Percentiles rank a stretch among this genome's conserved stretches.
phyloP scores from a whole-genome alignment of 2,113 vertebrate genomes.

The Thunnus thynnus region DNA sequence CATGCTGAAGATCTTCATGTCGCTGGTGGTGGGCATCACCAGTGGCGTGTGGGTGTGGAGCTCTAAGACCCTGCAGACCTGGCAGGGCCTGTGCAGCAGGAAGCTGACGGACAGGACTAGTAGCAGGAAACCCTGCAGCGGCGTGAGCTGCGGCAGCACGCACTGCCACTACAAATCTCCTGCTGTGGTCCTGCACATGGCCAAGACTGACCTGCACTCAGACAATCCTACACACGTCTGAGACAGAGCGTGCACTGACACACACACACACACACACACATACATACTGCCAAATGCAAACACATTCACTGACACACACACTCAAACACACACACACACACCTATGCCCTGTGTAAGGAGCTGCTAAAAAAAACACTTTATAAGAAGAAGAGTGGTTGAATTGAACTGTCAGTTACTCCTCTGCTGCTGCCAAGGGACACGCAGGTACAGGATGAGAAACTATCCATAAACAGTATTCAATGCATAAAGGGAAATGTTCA shows the following conservation, averaged over 20 bases:
- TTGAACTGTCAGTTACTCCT: conserved; percentile 58
- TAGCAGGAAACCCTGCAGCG: conserved; percentile 90
- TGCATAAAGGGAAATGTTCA: conserved; percentile 76
- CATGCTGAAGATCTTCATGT: conserved; percentile 99
- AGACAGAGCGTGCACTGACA: conserved; percentile 25
- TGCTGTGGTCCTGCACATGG: conserved; percentile 92
- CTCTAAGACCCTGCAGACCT: conserved; percentile 98
- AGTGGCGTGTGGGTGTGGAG: conserved; percentile 99
- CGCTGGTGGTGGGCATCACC: conserved; percentile 98
- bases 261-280: conserved; percentile 7
- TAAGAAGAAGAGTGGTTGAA: conserved; percentile 52
- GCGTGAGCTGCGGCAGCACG: conserved; percentile 88
- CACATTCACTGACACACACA: conserved; percentile 14
- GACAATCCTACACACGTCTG: conserved; percentile 94
- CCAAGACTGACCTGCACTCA: conserved; percentile 93
- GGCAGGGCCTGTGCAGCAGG: conserved; percentile 95
- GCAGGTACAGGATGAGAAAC: conserved; percentile 61
- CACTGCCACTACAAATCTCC: conserved; percentile 96
- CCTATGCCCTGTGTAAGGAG: conserved; percentile 67
- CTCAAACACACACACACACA: conserved; percentile 27
- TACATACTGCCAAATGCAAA: conserved; percentile 20
- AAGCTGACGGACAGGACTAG: conserved; percentile 91
- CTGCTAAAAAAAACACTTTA: conserved; percentile 72
- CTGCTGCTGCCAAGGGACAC: conserved; percentile 71
- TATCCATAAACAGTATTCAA: conserved; percentile 75